Percentiles rank a stretch among this genome's conserved stretches.
Conservation (phyloP, 1,140 invertebrate species). For the Bombus haemorrhoidalis region DNA sequence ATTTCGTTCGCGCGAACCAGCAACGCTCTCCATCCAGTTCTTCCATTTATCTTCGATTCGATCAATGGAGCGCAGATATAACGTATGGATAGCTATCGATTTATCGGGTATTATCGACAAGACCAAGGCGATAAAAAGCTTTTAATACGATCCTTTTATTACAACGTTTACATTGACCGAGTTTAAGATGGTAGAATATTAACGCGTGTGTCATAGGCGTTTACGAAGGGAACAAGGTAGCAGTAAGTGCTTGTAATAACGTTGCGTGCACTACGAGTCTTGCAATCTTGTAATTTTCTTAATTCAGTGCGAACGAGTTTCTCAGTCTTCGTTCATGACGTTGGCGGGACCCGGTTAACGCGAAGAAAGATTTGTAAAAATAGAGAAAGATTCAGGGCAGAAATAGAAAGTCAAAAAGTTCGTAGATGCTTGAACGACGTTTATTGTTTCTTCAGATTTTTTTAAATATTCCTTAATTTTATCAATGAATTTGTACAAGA, state of each 20-base stretch:
- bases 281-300: too few species aligned
- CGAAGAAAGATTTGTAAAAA: too few species aligned
- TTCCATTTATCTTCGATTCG: constrained; percentile 19
- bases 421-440: too few species aligned
- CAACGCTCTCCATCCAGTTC: constrained; percentile 12
- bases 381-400: too few species aligned
- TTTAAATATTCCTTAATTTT: too few species aligned
- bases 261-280: neutral
- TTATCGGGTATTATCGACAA: neutral
- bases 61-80: neutral
- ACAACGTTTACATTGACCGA: neutral
- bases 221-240: neutral
- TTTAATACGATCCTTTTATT: neutral
- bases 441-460: too few species aligned
- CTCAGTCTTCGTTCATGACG: too few species aligned
- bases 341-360: too few species aligned
- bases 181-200: neutral
- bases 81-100: constrained; percentile 11
- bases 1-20: neutral
- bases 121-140: neutral
- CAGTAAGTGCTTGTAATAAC: neutral
- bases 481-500: too few species aligned
- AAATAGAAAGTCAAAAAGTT: too few species aligned
- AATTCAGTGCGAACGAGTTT: too few species aligned
- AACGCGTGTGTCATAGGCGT: neutral